Base-by-base conservation (phyloP, 2,797 vertebrate genomes). In the Hyperoplus lanceolatus region DNA sequence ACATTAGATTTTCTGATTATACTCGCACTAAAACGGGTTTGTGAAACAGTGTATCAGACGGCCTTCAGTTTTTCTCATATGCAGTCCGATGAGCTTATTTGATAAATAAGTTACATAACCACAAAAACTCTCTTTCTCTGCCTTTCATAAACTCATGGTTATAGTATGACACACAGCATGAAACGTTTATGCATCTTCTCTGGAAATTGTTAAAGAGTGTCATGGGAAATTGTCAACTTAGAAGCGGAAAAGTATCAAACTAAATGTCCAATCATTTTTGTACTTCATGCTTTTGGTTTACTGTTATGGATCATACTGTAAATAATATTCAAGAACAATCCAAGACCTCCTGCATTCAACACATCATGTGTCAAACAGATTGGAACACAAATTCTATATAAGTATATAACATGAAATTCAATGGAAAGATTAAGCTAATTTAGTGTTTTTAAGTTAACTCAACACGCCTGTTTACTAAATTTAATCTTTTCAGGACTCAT, bases 401-500 rank as follows among this genome's bases (percentile, higher is more conserved):
- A 72, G 59, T 62, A 66, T 1, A 43, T 69, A 9, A 65, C 70
- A 83, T 64, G 72, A 67, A 76, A 70, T 36, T 10, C 16, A 73
- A 70, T 41, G 48, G 12, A 66, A 61, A 66, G 54, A 61, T 69
- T 39, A 13, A 42, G 43, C n/a, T 75, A 58, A 29, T 64, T 81
- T 74, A 71, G 75, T 63, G 12, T 54, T 74, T 54, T 84, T 71
- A 73, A 58, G 69, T 72, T 63, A 49, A 73, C 64, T 70, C 46
- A 36, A 63, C 65, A 66, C 18, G 59, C 51, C 64, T 73, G 69
- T 77, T 69, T 68, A 82, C 55, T 73, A 80, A 73, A 89, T 80
- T 70, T 14, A 82, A 79, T 84, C 65, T 79, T 77, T 81, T 78
- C 77, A 75, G 61, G 62, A 60, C 7, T 4, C 10, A 82, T 77